Base-by-base conservation (phyloP, 2,113 vertebrate genomes). In the Heloderma charlesbogerti region DNA sequence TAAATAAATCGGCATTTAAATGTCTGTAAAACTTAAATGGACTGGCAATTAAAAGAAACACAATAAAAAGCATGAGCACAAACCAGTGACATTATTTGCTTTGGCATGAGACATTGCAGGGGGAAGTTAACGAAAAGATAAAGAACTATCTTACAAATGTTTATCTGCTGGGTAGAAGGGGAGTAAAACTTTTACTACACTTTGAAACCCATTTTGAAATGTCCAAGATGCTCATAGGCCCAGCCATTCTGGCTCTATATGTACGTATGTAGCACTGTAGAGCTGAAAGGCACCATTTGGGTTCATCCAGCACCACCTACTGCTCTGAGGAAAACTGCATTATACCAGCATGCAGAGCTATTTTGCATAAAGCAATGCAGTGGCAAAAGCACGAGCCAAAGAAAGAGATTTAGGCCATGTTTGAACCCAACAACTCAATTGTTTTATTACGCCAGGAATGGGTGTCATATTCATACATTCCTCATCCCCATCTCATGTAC, bases 41-140 rank as follows among this genome's bases (percentile, higher is more conserved):
- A 74, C 45, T 80, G 91, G 93, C 95, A 90, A 79, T 63, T 63
- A 20, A 63, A 84, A 83, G 83, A 63, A 77, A 37, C 75, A 95
- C 84, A 93, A 91, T 86, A 93, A 92, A 86, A 81, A 71, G 34
- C 20, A 81, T 90, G 54, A 92, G n/a, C 34, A 90, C 54, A 84
- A 95, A 88, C 27, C 51, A 95, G 72, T 60, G 7, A 93, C 95
- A 94, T 31, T 37, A 88, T 93, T 27, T 90, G 31, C 83, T 66
- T 37, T 72, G 91, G 94, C 94, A 94, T 96, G 95, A 92, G 89
- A 91, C 31, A 94, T 8, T 82, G 8, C 45, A 88, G 80, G 77
- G 22, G 95, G 57, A 94, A 89, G 85, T 0, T 0, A 37, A 89
- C n/a, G 45, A 74, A 93, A 78, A 92, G 94, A 67, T 45, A 77